Percentiles rank a stretch among this genome's conserved stretches.
phyloP scores from a whole-genome alignment of 2,888 invertebrate species.

The Lacanobia oleracea region DNA sequence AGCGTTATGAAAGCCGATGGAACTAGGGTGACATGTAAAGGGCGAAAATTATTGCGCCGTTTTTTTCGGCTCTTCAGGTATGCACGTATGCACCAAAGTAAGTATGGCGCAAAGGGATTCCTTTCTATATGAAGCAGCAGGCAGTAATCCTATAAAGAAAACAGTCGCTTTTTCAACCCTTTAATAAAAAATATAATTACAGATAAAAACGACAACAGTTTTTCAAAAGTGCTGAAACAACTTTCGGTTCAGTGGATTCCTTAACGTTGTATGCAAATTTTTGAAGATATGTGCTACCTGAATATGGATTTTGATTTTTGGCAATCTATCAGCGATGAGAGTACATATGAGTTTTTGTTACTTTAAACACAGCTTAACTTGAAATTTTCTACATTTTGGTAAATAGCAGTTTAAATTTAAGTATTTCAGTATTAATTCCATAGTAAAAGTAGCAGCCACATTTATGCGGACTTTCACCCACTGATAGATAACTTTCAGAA shows the following conservation, averaged over 20 bases:
- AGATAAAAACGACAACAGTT: not conserved
- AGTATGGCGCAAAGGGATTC: slow-evolving; percentile 37
- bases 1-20: slow-evolving; percentile 29
- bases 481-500: too few species aligned
- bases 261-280: not conserved
- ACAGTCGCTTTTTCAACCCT: not conserved
- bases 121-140: slow-evolving; percentile 23
- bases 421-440: too few species aligned
- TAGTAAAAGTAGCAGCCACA: too few species aligned
- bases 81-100: slow-evolving; percentile 49
- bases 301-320: too few species aligned
- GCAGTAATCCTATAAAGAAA: slow-evolving; percentile 5
- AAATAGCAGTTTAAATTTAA: too few species aligned
- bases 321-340: too few species aligned
- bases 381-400: too few species aligned
- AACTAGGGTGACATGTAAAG: slow-evolving; percentile 19
- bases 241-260: not conserved
- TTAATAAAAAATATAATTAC: slow-evolving; percentile 1
- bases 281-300: too few species aligned
- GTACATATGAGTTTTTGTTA: too few species aligned
- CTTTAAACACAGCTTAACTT: too few species aligned
- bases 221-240: not conserved
- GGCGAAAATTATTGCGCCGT: slow-evolving; percentile 45
- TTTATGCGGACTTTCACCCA: too few species aligned
- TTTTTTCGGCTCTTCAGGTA: slow-evolving; percentile 48